Conservation (phyloP, 2,888 invertebrate species). For the Phorcus lineatus region DNA sequence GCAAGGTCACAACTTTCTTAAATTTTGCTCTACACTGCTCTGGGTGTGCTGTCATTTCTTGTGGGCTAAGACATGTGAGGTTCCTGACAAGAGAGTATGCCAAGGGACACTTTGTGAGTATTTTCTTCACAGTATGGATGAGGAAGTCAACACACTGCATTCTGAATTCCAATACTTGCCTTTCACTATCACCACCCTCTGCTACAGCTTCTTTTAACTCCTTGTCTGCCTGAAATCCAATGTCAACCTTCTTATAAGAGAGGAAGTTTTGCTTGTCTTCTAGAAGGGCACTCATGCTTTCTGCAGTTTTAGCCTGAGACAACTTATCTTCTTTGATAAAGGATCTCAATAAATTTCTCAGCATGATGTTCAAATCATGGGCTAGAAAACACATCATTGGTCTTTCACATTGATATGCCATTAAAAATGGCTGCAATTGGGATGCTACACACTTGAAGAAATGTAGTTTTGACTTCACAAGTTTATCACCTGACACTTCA, state of each 20-base stretch:
- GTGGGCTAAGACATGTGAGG: slow-evolving; percentile 30
- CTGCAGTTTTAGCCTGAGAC: slow-evolving; percentile 23
- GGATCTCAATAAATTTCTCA: slow-evolving; percentile 35
- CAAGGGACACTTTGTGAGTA: slow-evolving; percentile 30
- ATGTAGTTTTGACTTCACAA: slow-evolving; percentile 36
- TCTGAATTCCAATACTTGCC: slow-evolving; percentile 33
- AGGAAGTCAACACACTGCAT: slow-evolving; percentile 30
- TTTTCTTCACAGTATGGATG: slow-evolving; percentile 14
- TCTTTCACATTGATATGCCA: slow-evolving; percentile 35
- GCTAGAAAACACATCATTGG: slow-evolving; percentile 39
- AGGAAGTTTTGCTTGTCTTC: slow-evolving; percentile 1
- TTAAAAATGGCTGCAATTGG: slow-evolving; percentile 36
- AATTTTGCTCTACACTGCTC: no score
- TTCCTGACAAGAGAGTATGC: slow-evolving; percentile 31
- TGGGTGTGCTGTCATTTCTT: slow-evolving; percentile 28
- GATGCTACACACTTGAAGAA: slow-evolving; percentile 37
- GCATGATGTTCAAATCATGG: slow-evolving; percentile 26
- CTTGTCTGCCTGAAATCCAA: slow-evolving; percentile 31
- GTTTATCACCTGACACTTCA: slow-evolving; percentile 22
- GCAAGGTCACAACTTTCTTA: no score
- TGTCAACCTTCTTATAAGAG: slow-evolving; percentile 31
- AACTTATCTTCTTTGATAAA: not conserved
- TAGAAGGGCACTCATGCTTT: not conserved
- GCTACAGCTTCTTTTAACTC: slow-evolving; percentile 26
- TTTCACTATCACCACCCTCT: slow-evolving; percentile 28